Evolutionary conservation across 2,888 invertebrate genomes (phyloP).

Genomic region (Polylopha cassiicola): DNA sequence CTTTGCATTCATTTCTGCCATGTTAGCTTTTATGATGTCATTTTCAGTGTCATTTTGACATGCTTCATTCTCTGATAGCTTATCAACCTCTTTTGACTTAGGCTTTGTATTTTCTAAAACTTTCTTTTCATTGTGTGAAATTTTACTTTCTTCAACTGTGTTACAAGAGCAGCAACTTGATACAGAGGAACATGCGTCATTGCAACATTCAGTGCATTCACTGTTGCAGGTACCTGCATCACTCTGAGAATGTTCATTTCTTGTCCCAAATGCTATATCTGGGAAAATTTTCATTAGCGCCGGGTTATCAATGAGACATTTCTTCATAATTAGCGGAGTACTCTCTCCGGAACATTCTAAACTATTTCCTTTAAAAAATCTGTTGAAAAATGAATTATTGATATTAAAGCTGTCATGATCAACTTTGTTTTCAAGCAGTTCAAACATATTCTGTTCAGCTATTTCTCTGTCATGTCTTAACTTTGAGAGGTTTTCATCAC

Average conservation of each 20-base stretch:
- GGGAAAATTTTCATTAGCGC: conserved; percentile 53
- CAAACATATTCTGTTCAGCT: conserved; percentile 85
- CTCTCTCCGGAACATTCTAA: conserved; percentile 62
- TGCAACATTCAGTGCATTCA: conserved; percentile 55
- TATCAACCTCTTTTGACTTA: conserved; percentile 37
- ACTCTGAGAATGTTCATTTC: conserved; percentile 40
- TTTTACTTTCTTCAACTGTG: conserved; percentile 40
- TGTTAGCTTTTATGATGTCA: conserved; percentile 53
- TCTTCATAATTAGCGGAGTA: conserved; percentile 62
- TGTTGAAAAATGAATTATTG: conserved; percentile 79
- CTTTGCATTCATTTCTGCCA: conserved; percentile 67
- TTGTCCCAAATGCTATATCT: conserved; percentile 36
- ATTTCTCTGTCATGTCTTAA: conserved; percentile 60
- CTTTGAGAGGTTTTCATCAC: conserved; percentile 48
- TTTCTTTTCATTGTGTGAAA: conserved; percentile 23
- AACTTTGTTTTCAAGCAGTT: conserved; percentile 85
- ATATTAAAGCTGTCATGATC: conserved; percentile 83
- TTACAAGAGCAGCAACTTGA: conserved; percentile 66
- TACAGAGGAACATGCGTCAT: conserved; percentile 49
- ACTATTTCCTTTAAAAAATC: conserved; percentile 62
- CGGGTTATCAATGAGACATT: conserved; percentile 56
- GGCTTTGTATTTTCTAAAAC: conserved; percentile 27
- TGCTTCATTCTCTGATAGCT: conserved; percentile 23
- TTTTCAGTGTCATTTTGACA: conserved; percentile 45
- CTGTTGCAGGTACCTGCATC: conserved; percentile 50